Conservation (phyloP, 2,797 vertebrate species). For the Meriones psammophilus region DNA sequence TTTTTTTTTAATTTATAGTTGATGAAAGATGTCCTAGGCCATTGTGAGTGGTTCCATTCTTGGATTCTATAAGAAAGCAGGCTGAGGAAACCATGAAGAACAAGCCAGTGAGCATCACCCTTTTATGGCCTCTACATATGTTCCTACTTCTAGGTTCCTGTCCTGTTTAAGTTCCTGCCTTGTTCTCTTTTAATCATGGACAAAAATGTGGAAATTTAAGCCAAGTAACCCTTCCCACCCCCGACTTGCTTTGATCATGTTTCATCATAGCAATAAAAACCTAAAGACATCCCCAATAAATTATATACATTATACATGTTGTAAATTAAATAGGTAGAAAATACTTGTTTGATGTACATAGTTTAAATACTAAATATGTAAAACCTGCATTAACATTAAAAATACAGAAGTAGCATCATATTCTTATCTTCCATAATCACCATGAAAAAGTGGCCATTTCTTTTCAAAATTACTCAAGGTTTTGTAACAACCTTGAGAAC, state of each 20-base stretch:
- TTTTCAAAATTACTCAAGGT: background rate
- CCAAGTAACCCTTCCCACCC: background rate
- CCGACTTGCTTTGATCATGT: background rate
- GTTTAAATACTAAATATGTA: slow-evolving; percentile 5
- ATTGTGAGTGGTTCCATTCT: background rate
- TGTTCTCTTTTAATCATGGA: background rate
- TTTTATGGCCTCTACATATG: background rate
- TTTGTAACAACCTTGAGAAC: background rate
- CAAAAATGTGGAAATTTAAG: background rate
- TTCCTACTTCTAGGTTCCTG: background rate
- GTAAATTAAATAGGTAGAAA: background rate
- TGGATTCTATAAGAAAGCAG: background rate
- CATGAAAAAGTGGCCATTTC: background rate
- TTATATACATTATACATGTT: background rate
- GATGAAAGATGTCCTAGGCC: background rate
- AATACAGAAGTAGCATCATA: slow-evolving; percentile 30
- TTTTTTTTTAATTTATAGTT: background rate
- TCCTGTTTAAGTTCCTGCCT: background rate
- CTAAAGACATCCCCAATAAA: background rate
- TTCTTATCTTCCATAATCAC: background rate
- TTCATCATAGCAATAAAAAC: background rate
- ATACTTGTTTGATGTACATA: background rate
- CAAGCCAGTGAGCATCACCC: background rate
- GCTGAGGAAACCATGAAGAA: background rate
- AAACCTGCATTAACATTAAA: background rate